Conservation (phyloP, 1,140 invertebrate genomes). For the Cyrtorhinus lividipennis region DNA sequence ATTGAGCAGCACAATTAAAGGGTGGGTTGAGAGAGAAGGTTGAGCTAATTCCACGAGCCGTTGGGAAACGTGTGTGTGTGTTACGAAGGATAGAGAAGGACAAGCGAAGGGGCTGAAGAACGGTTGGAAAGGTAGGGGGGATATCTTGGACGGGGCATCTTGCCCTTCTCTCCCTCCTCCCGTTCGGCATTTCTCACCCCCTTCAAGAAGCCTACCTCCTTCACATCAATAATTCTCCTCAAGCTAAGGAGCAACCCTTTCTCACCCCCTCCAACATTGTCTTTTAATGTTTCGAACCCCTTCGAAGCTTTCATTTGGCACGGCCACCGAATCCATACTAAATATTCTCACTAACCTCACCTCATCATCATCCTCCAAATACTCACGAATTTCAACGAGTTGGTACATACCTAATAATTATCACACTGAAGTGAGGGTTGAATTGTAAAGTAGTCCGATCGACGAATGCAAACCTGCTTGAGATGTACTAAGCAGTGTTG, state of each 20-base stretch:
- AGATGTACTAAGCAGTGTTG: too few species aligned
- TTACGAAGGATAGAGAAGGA: background rate
- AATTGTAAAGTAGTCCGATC: too few species aligned
- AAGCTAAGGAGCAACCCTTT: constrained; percentile 8
- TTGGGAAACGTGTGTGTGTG: background rate
- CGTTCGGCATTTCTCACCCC: too few species aligned
- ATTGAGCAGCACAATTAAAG: constrained; percentile 15
- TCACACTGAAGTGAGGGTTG: too few species aligned
- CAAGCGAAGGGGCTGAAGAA: background rate
- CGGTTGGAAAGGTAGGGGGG: background rate
- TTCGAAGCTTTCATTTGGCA: background rate
- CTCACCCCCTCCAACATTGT: background rate
- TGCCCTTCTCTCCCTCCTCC: background rate
- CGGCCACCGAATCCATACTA: background rate
- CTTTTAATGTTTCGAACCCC: background rate
- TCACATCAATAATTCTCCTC: constrained; percentile 3
- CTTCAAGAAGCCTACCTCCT: background rate
- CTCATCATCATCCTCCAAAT: too few species aligned
- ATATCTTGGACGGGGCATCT: constrained; percentile 15
- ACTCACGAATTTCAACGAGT: too few species aligned
- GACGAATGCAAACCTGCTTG: too few species aligned
- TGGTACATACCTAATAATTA: too few species aligned
- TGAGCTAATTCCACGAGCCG: background rate
- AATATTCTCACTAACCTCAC: too few species aligned
- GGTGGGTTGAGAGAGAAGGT: background rate